phyloP scores from a whole-genome alignment of 23 tunicate species.

The Ciona savignyi region DNA sequence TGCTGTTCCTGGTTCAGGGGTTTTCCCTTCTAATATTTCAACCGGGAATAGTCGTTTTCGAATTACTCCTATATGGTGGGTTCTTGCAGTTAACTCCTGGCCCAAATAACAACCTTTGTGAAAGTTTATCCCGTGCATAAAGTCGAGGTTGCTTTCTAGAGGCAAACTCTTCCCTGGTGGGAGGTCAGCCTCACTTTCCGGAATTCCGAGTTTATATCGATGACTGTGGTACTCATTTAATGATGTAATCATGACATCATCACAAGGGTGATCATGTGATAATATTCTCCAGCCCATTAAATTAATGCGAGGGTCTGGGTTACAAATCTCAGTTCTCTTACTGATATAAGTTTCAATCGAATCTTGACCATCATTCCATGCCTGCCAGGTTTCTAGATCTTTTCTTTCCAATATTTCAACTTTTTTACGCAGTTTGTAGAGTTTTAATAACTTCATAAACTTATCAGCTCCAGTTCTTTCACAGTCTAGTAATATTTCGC shows the following conservation, averaged over 20 bases:
- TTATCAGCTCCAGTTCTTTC: slow-evolving; percentile 17
- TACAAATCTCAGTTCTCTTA: neutral
- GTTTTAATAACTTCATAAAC: slow-evolving; percentile 44
- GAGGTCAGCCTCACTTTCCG: slow-evolving; percentile 76
- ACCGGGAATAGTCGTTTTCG: slow-evolving; percentile 85
- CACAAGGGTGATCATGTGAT: slow-evolving; percentile 10
- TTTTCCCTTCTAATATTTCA: slow-evolving; percentile 4
- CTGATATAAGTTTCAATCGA: neutral
- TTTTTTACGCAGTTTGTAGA: slow-evolving; percentile 88
- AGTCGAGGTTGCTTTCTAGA: slow-evolving; percentile 78
- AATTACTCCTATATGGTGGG: slow-evolving; percentile 76
- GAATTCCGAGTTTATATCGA: slow-evolving; percentile 56
- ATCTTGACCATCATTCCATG: neutral
- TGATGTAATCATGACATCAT: slow-evolving; percentile 4
- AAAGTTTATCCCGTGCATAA: slow-evolving; percentile 91
- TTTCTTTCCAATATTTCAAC: slow-evolving; percentile 29
- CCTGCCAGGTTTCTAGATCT: slow-evolving; percentile 31
- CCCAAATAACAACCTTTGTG: slow-evolving; percentile 95
- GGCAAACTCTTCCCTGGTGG: slow-evolving; percentile 78
- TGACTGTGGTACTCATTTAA: slow-evolving; percentile 41
- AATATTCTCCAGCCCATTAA: slow-evolving; percentile 63
- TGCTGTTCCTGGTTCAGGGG: neutral
- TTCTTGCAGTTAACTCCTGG: slow-evolving; percentile 93
- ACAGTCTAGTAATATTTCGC: slow-evolving; percentile 75
- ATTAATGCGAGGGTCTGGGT: slow-evolving; percentile 59